phyloP scores from a whole-genome alignment of 2,888 invertebrate genomes.

The Ochropleura leucogaster region DNA sequence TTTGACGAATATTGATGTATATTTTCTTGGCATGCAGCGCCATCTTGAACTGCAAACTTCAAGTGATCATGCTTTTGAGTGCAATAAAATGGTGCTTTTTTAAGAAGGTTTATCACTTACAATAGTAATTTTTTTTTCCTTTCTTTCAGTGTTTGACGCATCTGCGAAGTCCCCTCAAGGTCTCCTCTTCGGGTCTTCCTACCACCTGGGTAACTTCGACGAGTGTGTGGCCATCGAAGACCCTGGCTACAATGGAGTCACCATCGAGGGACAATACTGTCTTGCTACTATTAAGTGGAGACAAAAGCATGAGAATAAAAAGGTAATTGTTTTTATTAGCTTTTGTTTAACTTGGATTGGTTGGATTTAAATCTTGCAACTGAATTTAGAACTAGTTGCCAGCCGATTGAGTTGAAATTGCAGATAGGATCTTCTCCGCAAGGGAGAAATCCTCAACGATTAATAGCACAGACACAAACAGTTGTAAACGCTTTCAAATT shows the following conservation, averaged over 20 bases:
- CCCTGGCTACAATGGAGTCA: slow-evolving; percentile 75
- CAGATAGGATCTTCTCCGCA: no score
- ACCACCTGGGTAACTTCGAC: slow-evolving; percentile 94
- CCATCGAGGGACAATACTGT: slow-evolving; percentile 92
- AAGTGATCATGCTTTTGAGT: no score
- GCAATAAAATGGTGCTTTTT: background rate
- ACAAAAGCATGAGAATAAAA: slow-evolving; percentile 77
- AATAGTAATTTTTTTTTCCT: background rate
- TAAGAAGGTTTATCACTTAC: background rate
- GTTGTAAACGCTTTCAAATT: no score
- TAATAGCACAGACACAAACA: no score
- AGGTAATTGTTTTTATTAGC: slow-evolving; percentile 68
- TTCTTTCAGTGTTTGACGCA: slow-evolving; percentile 93
- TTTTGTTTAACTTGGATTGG: no score
- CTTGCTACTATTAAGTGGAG: slow-evolving; percentile 90
- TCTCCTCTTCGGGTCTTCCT: slow-evolving; percentile 92
- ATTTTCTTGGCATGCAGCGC: no score
- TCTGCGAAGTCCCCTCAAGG: slow-evolving; percentile 93
- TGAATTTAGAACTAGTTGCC: no score
- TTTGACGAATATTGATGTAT: no score
- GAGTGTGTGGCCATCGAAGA: slow-evolving; percentile 91
- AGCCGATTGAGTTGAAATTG: no score
- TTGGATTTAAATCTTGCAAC: no score
- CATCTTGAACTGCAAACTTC: no score
- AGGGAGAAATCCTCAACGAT: no score